These are phyloP conservation scores for Patella pellucida DNA, from an alignment of 2,888 invertebrate species.

Conservation along the genomic window DNA sequence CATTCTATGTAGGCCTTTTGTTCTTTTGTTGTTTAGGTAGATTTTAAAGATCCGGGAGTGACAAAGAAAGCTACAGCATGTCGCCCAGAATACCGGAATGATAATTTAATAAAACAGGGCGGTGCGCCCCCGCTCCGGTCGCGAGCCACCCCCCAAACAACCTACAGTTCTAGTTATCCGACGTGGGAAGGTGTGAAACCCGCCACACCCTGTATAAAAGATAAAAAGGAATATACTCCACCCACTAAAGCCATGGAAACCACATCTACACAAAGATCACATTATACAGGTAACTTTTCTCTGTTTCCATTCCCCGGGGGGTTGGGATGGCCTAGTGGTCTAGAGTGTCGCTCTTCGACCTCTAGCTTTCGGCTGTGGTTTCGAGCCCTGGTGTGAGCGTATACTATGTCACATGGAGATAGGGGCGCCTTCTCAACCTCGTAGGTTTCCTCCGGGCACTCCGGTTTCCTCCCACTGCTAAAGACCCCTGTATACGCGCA, in stretches of 20 bases:
- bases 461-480: no score
- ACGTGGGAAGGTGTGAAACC: slow-evolving; percentile 16
- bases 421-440: no score
- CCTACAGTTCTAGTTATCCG: slow-evolving; percentile 13
- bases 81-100: background rate
- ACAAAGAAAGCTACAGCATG: background rate
- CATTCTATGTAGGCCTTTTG: background rate
- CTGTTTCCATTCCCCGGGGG: no score
- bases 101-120: background rate
- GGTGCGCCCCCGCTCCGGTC: background rate
- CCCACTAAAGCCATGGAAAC: slow-evolving; percentile 21
- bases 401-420: no score
- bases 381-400: no score
- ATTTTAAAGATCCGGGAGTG: slow-evolving; percentile 8
- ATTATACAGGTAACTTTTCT: slow-evolving; percentile 26
- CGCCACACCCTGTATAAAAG: slow-evolving; percentile 17
- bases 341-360: no score
- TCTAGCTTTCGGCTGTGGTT: no score
- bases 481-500: no score
- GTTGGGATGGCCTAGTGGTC: no score
- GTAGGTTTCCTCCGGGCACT: no score
- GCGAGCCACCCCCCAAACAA: background rate
- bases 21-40: slow-evolving; percentile 12
- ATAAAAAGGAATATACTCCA: slow-evolving; percentile 14
- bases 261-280: slow-evolving; percentile 19